Evolutionary conservation across 2,888 invertebrate species (phyloP), one percentile per base, ranked within the genome.

Genomic region (Agriopis marginaria): DNA sequence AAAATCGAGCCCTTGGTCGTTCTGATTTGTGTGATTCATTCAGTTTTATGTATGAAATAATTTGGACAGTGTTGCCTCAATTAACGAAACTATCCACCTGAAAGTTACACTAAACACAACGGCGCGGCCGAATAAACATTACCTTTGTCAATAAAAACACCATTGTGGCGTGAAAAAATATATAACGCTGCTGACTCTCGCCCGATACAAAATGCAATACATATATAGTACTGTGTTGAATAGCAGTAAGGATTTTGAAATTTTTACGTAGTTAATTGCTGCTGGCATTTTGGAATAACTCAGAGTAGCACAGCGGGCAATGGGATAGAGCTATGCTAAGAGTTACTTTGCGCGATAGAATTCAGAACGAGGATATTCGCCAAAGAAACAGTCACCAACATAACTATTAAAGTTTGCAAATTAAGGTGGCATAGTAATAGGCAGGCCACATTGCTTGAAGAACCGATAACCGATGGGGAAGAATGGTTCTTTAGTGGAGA

Each of bases 61-160:
- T 58, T 45, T 32, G n/a, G 58, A 53, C 45, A 62, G 17, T 62
- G 53, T 56, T 42, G 49, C 49, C 47, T 55, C 59, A 61, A 69
- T 60, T 45, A 50, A 45, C 32, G 32, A 62, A 50, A 47, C 62
- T 40, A 61, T 66, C 39, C n/a, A 53, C 44, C 44, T 32, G 54
- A 63, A 68, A 76, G 73, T 77, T 73, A 75, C 77, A 73, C 75
- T 68, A 72, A 75, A 67, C 47, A 65, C 51, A 66, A 66, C 70
- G 54, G 66, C 62, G 70, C 66, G 75, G 70, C 63, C 75, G 76
- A 82, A 81, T 77, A 79, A 77, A 78, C 77, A 81, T 76, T 68
- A 70, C 78, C 79, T 81, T 82, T 83, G 75, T 73, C 78, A 77
- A 78, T 77, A 77, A 77, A 75, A 78, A 74, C 71, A 54, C 73